Evolutionary conservation across 2,797 vertebrate genomes (phyloP), one percentile per base, ranked within the genome.

Genomic region (Borostomias antarcticus): DNA sequence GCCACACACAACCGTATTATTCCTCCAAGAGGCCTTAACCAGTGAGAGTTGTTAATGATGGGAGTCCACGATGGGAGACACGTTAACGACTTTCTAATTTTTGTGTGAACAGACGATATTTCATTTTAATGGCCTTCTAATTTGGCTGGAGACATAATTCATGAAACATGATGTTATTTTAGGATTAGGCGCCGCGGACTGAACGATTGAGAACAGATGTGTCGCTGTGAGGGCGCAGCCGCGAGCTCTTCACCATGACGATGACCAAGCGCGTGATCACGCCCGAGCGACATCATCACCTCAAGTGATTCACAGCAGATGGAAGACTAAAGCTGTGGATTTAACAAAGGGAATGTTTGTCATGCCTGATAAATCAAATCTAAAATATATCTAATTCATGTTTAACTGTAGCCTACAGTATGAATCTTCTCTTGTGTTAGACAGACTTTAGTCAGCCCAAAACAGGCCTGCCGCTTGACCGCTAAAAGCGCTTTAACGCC

Each of bases 91-190:
- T 48, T 62, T 45, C 1, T 57, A 53, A 6, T 9, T 50, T 33
- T 53, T 13, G 21, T 72, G 52, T 58, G 61, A 9, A 50, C 33
- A 30, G 70, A 74, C 66, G 1, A 1, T 64, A 65, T 82, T 78
- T 85, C 70, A 82, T 74, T 76, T 80, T 78, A 77, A 82, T 72
- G 71, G 67, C 62, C 68, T 79, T 35, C 28, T 84, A 66, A 69
- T 88, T 86, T 82, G 58, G 62, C 61, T 57, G n/a, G 33, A 32
- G 77, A 78, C 69, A 79, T 70, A 58, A 78, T 66, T 74, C 73
- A 73, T 74, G 75, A 85, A 80, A 63, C 68, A 57, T 57, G 68
- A 74, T 74, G 77, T 83, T 73, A 84, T 83, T 68, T 62, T 75
- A 63, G 69, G 37, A 70, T 29, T 63, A 74, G 62, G 64, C 33